phyloP scores from a whole-genome alignment of 2,113 vertebrate genomes.

The Chaetops frenatus region DNA sequence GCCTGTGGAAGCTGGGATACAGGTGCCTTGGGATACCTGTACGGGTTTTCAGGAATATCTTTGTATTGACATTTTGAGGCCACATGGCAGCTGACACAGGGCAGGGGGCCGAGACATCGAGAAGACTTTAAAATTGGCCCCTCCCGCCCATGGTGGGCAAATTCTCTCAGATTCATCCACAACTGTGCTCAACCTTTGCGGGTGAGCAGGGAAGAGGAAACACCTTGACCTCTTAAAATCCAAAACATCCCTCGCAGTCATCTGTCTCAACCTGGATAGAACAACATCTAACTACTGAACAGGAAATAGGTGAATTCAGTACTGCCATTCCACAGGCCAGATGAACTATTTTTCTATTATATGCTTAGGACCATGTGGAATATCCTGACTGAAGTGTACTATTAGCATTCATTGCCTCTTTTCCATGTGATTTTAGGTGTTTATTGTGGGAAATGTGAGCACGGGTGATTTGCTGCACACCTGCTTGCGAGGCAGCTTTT shows the following conservation, averaged over 20 bases:
- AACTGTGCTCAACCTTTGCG: accelerated
- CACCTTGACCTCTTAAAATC: neutral
- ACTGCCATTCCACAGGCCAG: neutral
- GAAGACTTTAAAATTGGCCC: neutral
- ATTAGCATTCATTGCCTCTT: neutral
- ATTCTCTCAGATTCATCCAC: neutral
- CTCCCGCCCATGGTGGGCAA: neutral
- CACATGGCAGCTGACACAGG: neutral
- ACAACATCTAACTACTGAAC: neutral
- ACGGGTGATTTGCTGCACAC: neutral
- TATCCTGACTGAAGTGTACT: neutral
- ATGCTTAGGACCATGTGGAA: neutral
- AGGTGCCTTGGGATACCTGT: neutral
- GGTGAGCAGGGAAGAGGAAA: neutral
- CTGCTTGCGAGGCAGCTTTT: neutral
- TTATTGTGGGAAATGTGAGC: neutral
- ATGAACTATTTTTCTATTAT: neutral
- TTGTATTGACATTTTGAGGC: neutral
- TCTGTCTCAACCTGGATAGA: neutral
- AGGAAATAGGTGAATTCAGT: neutral
- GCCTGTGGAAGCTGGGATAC: neutral
- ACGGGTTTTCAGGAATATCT: neutral
- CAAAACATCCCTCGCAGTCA: neutral
- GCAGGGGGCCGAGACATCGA: neutral
- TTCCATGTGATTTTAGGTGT: neutral